Percentiles rank a stretch among this genome's conserved stretches.
Conservation (phyloP, 2,797 vertebrate species). For the Echiichthys vipera region DNA sequence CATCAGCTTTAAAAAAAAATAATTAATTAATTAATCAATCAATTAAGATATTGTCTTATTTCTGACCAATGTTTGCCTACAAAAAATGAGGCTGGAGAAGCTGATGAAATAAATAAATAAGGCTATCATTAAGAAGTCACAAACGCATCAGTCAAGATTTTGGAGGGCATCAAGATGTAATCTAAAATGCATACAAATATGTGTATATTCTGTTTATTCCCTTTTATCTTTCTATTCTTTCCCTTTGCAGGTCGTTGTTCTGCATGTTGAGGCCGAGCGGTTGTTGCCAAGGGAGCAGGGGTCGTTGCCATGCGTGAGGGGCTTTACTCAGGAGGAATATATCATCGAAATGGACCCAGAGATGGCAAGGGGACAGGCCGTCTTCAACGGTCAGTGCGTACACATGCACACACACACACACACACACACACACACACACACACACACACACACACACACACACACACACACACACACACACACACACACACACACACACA, state of each 20-base stretch:
- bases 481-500: slow-evolving; percentile 10
- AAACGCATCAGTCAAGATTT: background rate
- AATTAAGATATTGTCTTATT: no score
- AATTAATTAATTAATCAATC: no score
- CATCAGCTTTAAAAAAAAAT: background rate
- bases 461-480: slow-evolving; percentile 6
- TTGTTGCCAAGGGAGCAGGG: slow-evolving; percentile 37
- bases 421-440: slow-evolving; percentile 23
- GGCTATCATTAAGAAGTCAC: no score
- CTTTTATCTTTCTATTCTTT: background rate
- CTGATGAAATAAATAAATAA: slow-evolving; percentile 3
- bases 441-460: slow-evolving; percentile 10
- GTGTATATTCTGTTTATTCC: background rate
- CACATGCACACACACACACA: slow-evolving; percentile 19
- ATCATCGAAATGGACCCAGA: slow-evolving; percentile 58
- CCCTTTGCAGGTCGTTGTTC: slow-evolving; percentile 48
- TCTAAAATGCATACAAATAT: background rate
- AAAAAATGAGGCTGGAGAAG: background rate
- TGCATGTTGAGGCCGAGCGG: slow-evolving; percentile 14
- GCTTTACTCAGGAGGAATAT: slow-evolving; percentile 76
- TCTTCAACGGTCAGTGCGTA: slow-evolving; percentile 70
- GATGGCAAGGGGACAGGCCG: slow-evolving; percentile 66
- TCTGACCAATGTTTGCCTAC: no score
- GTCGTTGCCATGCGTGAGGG: slow-evolving; percentile 59
- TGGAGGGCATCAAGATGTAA: background rate